These are phyloP conservation scores for Labia minor DNA, from an alignment of 2,888 invertebrate genomes.

Conservation along the genomic window DNA sequence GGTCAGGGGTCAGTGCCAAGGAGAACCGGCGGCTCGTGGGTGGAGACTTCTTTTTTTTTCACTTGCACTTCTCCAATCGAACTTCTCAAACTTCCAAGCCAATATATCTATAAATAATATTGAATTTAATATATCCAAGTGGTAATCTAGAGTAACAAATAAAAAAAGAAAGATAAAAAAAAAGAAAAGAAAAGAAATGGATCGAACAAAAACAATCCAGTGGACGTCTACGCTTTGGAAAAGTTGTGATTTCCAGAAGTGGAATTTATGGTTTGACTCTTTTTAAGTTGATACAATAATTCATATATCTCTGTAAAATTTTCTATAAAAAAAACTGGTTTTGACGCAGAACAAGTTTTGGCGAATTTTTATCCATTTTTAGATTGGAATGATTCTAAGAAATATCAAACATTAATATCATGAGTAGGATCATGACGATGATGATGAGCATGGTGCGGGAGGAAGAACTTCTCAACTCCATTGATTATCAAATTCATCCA, in stretches of 20 bases:
- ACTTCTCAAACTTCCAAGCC: background rate
- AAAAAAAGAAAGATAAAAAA: too few species aligned
- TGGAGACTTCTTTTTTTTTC: background rate
- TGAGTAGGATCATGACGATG: background rate
- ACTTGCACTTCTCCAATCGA: background rate
- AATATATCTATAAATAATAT: background rate
- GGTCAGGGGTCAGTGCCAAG: constrained; percentile 3
- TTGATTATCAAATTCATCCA: constrained; percentile 4
- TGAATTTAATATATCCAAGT: background rate
- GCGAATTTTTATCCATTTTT: constrained; percentile 8
- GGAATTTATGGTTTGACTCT: constrained; percentile 4
- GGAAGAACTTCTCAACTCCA: background rate
- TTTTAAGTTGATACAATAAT: constrained; percentile 13
- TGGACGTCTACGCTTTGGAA: background rate
- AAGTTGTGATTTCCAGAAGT: background rate
- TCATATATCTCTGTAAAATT: constrained; percentile 13
- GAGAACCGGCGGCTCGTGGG: background rate
- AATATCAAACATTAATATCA: constrained; percentile 3
- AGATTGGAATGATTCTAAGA: constrained; percentile 2
- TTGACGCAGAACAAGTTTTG: background rate
- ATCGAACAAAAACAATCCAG: background rate
- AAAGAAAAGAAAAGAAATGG: too few species aligned
- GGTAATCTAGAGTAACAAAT: background rate
- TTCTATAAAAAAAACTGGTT: constrained; percentile 9
- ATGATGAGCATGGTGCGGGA: background rate